A percentile compares a stretch with the other conserved stretches of the same genome.
Evolutionary conservation across 2,113 vertebrate genomes (phyloP).

Genomic region (Melanocharis versteri): DNA sequence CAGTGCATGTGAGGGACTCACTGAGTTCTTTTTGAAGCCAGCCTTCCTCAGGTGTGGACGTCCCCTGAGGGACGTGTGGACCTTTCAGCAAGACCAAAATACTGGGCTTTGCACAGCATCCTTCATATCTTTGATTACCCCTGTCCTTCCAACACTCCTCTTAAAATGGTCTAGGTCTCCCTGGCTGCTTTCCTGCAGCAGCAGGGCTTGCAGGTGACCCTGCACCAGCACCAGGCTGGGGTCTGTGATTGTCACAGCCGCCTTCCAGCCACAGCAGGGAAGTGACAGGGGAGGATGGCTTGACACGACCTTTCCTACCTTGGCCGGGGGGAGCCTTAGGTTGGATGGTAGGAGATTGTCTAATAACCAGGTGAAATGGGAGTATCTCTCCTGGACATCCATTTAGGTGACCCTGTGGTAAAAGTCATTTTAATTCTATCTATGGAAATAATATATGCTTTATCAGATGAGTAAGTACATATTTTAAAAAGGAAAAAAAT

Average conservation of each 20-base stretch:
- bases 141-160: not conserved
- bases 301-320: not conserved
- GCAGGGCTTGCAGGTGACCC: not conserved
- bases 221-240: rapidly evolving
- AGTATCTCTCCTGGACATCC: not conserved
- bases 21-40: not conserved
- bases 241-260: not conserved
- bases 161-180: not conserved
- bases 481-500: constrained; percentile 35
- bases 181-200: not conserved
- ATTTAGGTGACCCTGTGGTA: not conserved
- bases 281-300: not conserved
- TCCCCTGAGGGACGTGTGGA: rapidly evolving
- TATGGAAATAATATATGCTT: not conserved
- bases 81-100: not conserved
- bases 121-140: not conserved
- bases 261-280: not conserved
- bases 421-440: not conserved
- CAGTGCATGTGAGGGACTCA: not conserved
- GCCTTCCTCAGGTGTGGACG: not conserved
- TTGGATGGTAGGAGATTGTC: not conserved
- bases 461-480: constrained; percentile 20
- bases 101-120: rapidly evolving
- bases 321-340: not conserved
- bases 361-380: not conserved